phyloP scores from a whole-genome alignment of 1,140 invertebrate genomes.

The Rhyzopertha dominica region DNA sequence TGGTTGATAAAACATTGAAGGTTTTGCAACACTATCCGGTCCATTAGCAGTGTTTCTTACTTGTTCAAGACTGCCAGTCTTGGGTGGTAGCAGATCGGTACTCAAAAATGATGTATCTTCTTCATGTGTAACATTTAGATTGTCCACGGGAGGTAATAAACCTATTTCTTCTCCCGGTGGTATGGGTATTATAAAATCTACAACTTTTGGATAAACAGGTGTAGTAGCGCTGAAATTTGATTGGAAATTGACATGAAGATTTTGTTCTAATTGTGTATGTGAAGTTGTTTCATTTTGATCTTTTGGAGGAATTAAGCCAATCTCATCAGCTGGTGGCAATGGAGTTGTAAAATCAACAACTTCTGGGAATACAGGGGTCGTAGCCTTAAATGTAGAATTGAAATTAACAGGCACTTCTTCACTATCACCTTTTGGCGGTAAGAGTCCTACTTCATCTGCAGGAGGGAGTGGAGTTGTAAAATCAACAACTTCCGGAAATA shows the following conservation, averaged over 20 bases:
- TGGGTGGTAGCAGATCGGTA: too few relatives aligned
- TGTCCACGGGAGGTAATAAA: neutral
- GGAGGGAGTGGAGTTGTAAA: constrained; percentile 18
- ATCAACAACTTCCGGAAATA: constrained; percentile 3
- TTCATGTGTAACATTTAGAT: too few relatives aligned
- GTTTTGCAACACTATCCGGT: constrained; percentile 2
- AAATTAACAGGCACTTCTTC: neutral
- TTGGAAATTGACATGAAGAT: neutral
- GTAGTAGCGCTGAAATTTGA: neutral
- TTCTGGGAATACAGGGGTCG: constrained; percentile 35
- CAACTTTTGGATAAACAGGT: neutral
- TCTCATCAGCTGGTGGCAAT: constrained; percentile 20
- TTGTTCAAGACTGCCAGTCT: too few relatives aligned
- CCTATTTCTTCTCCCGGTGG: neutral
- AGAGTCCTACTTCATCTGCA: constrained; percentile 22
- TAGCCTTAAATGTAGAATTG: constrained; percentile 29
- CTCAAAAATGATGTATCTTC: too few relatives aligned
- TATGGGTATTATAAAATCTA: neutral
- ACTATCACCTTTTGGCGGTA: constrained; percentile 19
- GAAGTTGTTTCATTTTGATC: constrained; percentile 7
- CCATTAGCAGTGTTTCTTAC: neutral
- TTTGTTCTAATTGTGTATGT: neutral
- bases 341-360: constrained; percentile 24
- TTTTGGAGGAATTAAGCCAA: constrained; percentile 21
- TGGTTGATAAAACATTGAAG: constrained; percentile 26